Base-by-base conservation (phyloP, 2,888 invertebrate species). In the Sphaerophoria taeniata region DNA sequence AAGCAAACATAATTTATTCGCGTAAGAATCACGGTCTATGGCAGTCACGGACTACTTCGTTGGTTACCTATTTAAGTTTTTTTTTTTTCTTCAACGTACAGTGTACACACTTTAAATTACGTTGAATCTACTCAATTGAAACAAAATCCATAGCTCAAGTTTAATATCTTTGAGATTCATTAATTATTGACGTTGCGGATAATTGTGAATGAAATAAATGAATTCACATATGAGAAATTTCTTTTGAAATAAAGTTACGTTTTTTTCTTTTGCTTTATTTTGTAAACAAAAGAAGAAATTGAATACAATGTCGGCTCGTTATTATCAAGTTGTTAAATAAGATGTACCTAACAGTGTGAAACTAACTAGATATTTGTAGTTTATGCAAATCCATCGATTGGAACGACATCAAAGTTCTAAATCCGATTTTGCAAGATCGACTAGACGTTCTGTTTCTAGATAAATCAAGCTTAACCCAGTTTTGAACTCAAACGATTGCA, bases 1-100 rank as follows among this genome's bases (percentile, higher is more conserved):
- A 65, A 34, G 47, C 49, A 63, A 65, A 65, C 63, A 65, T 65
- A 65, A 65, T 65, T 65, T 14, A 65, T 34, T 65, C 49, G 45
- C 7, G 7, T 49, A 16, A 65, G 63, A 65, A 65, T 65, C 63
- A 65, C 49, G 34, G 63, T 65, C 63, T 65, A 65, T 49, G 49
- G 1, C 47, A 34, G 63, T 65, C 63, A 65, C 63, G 63, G 63
- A 65, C 49, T 65, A 65, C 63, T 65, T 65, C 63, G 34, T 49
- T 49, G 34, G 49, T 65, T 65, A 65, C 63, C 47, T 63, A 49
- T 65, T 49, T 47, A 31, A 43, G 24, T 31, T 61, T 61, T 61
- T 2, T 58, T 39, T 7, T 6, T 14, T 0, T 43, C 43, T 61
- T 63, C n/a, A n/a, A n/a, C n/a, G n/a, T n/a, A n/a, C n/a, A n/a